Percentiles rank a stretch among this genome's conserved stretches.
Conservation (phyloP, 2,888 invertebrate genomes). For the Malacosoma neustria region DNA sequence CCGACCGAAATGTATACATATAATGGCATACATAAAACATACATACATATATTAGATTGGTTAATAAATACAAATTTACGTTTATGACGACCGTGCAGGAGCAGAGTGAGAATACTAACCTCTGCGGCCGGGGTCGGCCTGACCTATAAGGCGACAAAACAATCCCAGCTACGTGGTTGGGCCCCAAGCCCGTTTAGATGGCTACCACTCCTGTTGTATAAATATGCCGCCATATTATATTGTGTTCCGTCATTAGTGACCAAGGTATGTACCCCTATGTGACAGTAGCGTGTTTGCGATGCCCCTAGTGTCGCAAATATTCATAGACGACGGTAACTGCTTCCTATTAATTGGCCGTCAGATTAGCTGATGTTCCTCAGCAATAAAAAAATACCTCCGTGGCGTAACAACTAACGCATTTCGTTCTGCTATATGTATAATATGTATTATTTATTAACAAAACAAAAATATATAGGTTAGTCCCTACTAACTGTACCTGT, state of each 20-base stretch:
- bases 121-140: too few relatives aligned
- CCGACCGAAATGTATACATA: constrained; percentile 13
- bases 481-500: too few relatives aligned
- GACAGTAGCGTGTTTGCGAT: not conserved
- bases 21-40: constrained; percentile 6
- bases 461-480: too few relatives aligned
- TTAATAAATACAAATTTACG: constrained; percentile 4
- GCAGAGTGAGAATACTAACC: not conserved
- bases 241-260: not conserved
- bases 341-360: not conserved
- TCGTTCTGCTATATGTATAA: too few relatives aligned
- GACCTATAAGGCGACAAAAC: not conserved
- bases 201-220: not conserved
- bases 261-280: not conserved
- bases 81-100: not conserved
- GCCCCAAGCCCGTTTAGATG: not conserved
- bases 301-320: not conserved
- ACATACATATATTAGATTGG: constrained; percentile 17
- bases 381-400: too few relatives aligned
- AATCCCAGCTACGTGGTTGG: not conserved
- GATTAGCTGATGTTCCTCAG: not conserved
- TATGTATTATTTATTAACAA: too few relatives aligned
- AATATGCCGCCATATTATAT: not conserved
- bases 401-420: too few relatives aligned
- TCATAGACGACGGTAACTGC: not conserved